Percentiles rank a stretch among this genome's conserved stretches.
Conservation (phyloP, 2,797 vertebrate genomes). For the Perodicticus potto region DNA sequence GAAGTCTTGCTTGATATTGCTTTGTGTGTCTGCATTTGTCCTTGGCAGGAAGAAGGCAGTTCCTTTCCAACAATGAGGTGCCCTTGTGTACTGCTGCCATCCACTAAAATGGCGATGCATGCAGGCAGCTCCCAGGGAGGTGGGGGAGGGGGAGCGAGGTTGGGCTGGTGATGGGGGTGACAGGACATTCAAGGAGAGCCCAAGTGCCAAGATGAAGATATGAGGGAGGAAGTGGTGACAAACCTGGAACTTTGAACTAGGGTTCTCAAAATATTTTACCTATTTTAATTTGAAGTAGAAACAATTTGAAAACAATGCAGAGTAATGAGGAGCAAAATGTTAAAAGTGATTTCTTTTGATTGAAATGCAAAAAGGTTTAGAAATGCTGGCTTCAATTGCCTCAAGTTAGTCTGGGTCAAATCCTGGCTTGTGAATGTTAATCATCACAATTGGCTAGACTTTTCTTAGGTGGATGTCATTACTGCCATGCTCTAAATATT, state of each 20-base stretch:
- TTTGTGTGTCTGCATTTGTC: constrained; percentile 74
- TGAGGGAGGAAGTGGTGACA: not conserved
- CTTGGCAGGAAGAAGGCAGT: constrained; percentile 71
- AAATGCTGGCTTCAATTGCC: not conserved
- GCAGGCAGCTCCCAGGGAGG: constrained; percentile 6
- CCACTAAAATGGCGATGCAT: constrained; percentile 34
- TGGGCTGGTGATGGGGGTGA: not conserved
- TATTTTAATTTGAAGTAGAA: not conserved
- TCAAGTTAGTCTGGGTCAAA: not conserved
- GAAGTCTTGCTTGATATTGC: constrained; percentile 72
- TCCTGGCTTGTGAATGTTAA: not conserved
- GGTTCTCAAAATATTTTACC: constrained; percentile 13
- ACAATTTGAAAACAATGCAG: not conserved
- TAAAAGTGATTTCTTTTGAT: not conserved
- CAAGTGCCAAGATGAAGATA: not conserved
- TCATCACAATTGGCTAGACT: not conserved
- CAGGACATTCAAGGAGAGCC: not conserved
- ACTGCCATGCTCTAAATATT: not conserved
- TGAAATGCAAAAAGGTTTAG: constrained; percentile 48
- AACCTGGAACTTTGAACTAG: not conserved
- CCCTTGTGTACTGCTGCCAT: constrained; percentile 71
- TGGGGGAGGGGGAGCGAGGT: not conserved
- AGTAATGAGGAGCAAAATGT: constrained; percentile 32
- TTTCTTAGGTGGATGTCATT: not conserved
- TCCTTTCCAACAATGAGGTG: constrained; percentile 74